Conservation (phyloP, 2,113 vertebrate genomes). For the Psilopsiagon aurifrons region DNA sequence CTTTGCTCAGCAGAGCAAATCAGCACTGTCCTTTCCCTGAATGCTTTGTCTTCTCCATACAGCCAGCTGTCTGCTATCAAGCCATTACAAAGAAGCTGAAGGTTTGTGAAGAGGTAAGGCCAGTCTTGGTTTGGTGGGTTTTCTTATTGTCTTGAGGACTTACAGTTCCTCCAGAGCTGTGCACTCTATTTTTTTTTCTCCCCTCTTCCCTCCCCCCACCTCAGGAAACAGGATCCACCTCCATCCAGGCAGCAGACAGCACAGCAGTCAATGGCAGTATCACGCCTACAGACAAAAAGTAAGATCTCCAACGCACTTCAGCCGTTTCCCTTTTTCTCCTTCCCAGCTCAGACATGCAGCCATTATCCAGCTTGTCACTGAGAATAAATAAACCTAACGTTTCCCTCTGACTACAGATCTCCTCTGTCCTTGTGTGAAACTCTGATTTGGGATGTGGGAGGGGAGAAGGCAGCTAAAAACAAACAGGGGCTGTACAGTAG, state of each 20-base stretch:
- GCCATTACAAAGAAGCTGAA: conserved; percentile 96
- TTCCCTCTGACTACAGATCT: background rate
- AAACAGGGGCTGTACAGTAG: background rate
- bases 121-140: background rate
- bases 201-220: background rate
- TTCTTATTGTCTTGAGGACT: background rate
- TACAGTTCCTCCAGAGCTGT: background rate
- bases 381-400: conserved; percentile 5
- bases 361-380: background rate
- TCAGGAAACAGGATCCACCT: conserved; percentile 93
- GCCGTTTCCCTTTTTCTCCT: conserved; percentile 11
- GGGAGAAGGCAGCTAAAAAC: background rate
- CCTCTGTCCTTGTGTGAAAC: conserved; percentile 13
- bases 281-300: conserved; percentile 98
- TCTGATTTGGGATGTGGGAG: background rate
- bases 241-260: conserved; percentile 98
- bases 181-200: background rate
- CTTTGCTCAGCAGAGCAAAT: background rate
- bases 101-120: conserved; percentile 91
- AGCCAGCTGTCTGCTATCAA: conserved; percentile 82
- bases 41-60: conserved; percentile 42
- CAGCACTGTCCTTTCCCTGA: background rate
- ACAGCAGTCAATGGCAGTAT: conserved; percentile 97
- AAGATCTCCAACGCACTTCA: conserved; percentile 32
- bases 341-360: background rate